phyloP scores from a whole-genome alignment of 2,888 invertebrate species.

The Tiliacea aurago region DNA sequence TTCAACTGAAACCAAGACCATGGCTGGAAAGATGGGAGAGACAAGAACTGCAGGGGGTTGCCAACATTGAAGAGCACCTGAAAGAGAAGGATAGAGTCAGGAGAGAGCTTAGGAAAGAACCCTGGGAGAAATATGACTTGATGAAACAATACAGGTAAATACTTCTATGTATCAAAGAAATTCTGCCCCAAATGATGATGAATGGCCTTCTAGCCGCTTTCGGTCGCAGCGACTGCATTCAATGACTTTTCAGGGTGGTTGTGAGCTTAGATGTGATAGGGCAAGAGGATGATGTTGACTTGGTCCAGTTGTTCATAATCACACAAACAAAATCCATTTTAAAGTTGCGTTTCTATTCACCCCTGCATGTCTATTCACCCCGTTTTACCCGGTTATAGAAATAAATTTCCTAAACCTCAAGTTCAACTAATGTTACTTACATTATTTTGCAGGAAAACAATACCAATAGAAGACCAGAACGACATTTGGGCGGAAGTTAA shows the following conservation, averaged over 20 bases:
- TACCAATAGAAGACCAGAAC: constrained; percentile 96
- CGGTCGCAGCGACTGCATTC: neutral
- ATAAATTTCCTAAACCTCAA: neutral
- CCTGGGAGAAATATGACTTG: constrained; percentile 97
- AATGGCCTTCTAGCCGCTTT: neutral
- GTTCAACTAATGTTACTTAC: neutral
- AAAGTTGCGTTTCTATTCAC: no score
- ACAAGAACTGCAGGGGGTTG: constrained; percentile 93
- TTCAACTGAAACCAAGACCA: constrained; percentile 94
- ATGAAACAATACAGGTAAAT: constrained; percentile 96
- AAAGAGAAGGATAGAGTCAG: constrained; percentile 88
- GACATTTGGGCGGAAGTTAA: constrained; percentile 96
- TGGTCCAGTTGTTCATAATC: neutral
- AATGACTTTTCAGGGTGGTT: neutral
- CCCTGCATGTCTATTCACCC: no score
- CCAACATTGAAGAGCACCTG: constrained; percentile 90
- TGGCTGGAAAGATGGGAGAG: constrained; percentile 98
- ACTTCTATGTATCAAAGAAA: neutral
- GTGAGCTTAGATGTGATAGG: neutral
- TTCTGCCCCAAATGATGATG: neutral
- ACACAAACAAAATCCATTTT: neutral
- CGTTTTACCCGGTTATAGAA: no score
- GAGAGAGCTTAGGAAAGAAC: constrained; percentile 91
- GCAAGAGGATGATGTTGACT: neutral
- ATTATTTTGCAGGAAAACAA: constrained; percentile 91